These are phyloP conservation scores for Corythornis cristatus DNA, from an alignment of 2,113 vertebrate species.

Conservation along the genomic window DNA sequence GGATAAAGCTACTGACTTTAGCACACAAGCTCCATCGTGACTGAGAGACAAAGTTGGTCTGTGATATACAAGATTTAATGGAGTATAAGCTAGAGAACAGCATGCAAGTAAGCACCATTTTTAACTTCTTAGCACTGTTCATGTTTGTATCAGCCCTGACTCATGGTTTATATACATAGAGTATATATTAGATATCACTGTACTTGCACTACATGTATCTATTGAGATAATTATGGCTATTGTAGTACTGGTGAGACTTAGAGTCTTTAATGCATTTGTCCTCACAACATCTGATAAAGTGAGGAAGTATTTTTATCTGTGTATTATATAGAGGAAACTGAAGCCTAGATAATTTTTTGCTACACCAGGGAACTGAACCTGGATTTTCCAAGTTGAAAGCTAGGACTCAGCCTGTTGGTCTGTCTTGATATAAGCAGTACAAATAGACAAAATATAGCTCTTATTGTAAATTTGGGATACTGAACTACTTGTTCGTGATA, in stretches of 20 bases:
- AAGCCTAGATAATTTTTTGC: conserved; percentile 5
- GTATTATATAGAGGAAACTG: background rate
- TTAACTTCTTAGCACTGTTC: background rate
- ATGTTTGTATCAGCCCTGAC: conserved; percentile 16
- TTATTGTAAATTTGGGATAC: conserved; percentile 5
- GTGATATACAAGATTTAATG: background rate
- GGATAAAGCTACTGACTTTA: conserved; percentile 32
- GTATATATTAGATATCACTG: conserved; percentile 33
- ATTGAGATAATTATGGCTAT: background rate
- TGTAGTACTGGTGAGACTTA: background rate
- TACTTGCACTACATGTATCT: background rate
- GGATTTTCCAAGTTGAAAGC: background rate
- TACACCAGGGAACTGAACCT: background rate
- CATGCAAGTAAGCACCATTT: conserved; percentile 27
- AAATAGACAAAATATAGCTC: background rate
- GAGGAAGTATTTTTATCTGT: conserved; percentile 45
- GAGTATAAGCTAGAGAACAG: background rate
- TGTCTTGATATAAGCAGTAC: background rate
- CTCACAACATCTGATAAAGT: conserved; percentile 2
- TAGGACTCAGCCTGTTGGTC: background rate
- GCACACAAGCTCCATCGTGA: background rate
- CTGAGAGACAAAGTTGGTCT: background rate
- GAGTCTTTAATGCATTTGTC: conserved; percentile 25
- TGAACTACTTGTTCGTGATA: background rate
- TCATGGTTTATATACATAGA: background rate